phyloP scores from a whole-genome alignment of 2,797 vertebrate species.

The Taeniopygia guttata region DNA sequence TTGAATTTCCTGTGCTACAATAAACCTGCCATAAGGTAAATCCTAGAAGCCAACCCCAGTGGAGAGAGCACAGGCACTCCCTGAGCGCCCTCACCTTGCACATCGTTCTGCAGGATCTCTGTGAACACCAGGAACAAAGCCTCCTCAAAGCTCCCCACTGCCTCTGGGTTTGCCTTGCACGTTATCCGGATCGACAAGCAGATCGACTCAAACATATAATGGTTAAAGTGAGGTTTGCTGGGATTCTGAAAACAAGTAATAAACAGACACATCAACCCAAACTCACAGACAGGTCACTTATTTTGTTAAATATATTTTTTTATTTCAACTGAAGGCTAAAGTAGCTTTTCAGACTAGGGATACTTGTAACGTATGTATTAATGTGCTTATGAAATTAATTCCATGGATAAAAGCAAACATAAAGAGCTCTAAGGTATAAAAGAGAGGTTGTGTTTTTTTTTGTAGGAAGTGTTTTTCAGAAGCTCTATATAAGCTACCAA shows the following conservation, averaged over 20 bases:
- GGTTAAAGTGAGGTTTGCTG: constrained; percentile 99
- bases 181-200: constrained; percentile 96
- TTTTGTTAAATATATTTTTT: not conserved
- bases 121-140: constrained; percentile 97
- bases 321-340: not conserved
- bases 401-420: not conserved
- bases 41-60: not conserved
- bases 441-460: not conserved
- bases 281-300: not conserved
- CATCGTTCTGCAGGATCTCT: constrained; percentile 95
- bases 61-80: not conserved
- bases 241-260: constrained; percentile 85
- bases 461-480: not conserved
- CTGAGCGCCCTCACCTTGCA: constrained; percentile 83
- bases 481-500: not conserved
- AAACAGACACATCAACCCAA: not conserved
- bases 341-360: not conserved
- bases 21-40: not conserved
- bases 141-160: constrained; percentile 93
- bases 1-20: not conserved
- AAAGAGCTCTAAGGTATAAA: not conserved
- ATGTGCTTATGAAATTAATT: not conserved
- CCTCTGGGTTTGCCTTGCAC: constrained; percentile 89
- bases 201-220: constrained; percentile 98
- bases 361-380: not conserved